Evolutionary conservation across 2,888 invertebrate species (phyloP).

Genomic region (Apomyelois bistriatella): DNA sequence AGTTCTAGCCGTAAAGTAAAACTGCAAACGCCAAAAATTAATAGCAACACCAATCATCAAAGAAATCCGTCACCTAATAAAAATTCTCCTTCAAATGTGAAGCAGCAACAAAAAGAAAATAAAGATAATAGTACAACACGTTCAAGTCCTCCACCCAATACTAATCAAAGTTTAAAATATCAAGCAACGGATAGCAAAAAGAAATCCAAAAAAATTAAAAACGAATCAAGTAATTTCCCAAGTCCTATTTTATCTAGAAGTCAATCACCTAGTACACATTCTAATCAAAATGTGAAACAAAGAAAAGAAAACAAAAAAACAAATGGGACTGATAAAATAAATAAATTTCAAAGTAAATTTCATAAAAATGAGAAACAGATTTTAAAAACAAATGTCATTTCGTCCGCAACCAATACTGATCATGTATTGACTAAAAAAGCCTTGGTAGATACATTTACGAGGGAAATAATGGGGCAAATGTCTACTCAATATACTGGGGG

Average conservation of each 20-base stretch:
- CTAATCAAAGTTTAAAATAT: not conserved
- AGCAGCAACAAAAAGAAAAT: not conserved
- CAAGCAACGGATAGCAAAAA: not conserved
- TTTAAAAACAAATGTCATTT: not conserved
- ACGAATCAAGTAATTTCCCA: not conserved
- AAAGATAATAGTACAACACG: not conserved
- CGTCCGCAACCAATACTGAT: conserved; percentile 34
- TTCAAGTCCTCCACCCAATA: not conserved
- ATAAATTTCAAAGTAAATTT: not conserved
- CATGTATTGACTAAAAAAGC: conserved; percentile 43
- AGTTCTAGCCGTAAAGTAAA: conserved; percentile 2
- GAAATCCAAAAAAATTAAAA: not conserved
- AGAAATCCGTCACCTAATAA: not conserved
- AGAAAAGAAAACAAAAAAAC: not conserved
- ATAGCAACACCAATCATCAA: not conserved
- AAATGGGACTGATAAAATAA: not conserved
- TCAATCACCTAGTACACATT: not conserved
- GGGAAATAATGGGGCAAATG: conserved; percentile 32
- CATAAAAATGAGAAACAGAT: conserved; percentile 12
- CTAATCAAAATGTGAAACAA: not conserved
- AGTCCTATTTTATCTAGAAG: not conserved
- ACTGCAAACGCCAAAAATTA: not conserved
- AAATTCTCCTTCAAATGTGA: not conserved
- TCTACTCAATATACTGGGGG: conserved; percentile 19
- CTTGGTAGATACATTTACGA: conserved; percentile 47